Evolutionary conservation across 2,113 vertebrate species (phyloP), one percentile per base, ranked within the genome.

Genomic region (Salvelinus fontinalis): DNA sequence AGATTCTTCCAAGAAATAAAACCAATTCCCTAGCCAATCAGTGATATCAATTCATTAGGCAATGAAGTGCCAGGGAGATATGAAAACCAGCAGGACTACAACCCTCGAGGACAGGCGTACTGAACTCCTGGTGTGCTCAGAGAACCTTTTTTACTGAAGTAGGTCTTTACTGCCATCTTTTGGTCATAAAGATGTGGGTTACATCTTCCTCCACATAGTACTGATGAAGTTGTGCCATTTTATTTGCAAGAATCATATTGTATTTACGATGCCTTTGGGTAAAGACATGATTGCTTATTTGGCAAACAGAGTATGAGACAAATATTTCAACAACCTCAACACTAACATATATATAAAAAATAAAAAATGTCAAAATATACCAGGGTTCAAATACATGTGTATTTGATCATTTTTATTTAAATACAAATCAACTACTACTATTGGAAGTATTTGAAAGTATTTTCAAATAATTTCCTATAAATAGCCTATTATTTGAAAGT

Each of bases 161-260:
- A 20, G 80, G 88, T 44, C 18, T 81, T 70, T 66, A 82, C 68
- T 85, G 88, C 84, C 91, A 90, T 83, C 91, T 90, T 85, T 90
- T 90, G 88, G 84, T 70, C 5, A 62, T 29, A 66, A 18, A 72
- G 26, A 29, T 66, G 2, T 64, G 20, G 60, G 60, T 24, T 4
- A 24, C 39, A 44, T 9, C 39, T 44, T 9, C 39, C 39, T 44
- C 39, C 39, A 11, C 39, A 44, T 44, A 44, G 39, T 44, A 44
- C 39, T 44, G 9, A 44, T 44, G 39, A 26, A 26, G 22, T 14
- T 9, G 18, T 22, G 7, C 13, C 16, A 16, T 54, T 62, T 22
- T 22, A 62, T 62, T 54, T 44, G 14, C 4, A 57, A 7, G 54
- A 57, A 57, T 57, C 54, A 57, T 62, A 22, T 22, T 62, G 59